phyloP scores from a whole-genome alignment of 2,888 invertebrate species.

The Agonopterix subpropinquella region DNA sequence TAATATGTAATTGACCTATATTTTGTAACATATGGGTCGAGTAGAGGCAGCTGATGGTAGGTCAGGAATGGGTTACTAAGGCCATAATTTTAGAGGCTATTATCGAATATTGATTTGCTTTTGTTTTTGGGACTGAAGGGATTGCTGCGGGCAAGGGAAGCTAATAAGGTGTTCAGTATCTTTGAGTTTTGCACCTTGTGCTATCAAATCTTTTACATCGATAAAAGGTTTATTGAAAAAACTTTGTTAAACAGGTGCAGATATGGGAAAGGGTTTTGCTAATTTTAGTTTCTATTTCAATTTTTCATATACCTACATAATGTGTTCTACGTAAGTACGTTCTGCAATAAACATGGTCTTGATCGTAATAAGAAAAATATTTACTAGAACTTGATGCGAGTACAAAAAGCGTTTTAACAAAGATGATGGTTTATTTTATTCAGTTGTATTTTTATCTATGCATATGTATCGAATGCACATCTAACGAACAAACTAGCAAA shows the following conservation, averaged over 20 bases:
- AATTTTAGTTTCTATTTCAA: slow-evolving; percentile 16
- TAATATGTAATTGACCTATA: slow-evolving; percentile 54
- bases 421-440: slow-evolving; percentile 16
- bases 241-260: slow-evolving; percentile 45
- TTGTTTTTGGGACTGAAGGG: slow-evolving; percentile 39
- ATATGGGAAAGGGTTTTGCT: slow-evolving; percentile 24
- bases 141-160: slow-evolving; percentile 42
- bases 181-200: slow-evolving; percentile 66
- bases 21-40: slow-evolving; percentile 59
- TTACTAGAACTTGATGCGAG: too few relatives aligned
- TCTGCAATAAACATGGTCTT: too few relatives aligned
- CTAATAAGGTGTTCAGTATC: slow-evolving; percentile 59
- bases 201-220: slow-evolving; percentile 44
- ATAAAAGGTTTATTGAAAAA: slow-evolving; percentile 48
- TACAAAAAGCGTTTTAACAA: not conserved
- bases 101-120: slow-evolving; percentile 60
- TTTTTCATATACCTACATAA: slow-evolving; percentile 9
- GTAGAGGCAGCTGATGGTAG: slow-evolving; percentile 59
- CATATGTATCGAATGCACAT: slow-evolving; percentile 18
- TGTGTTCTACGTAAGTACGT: too few relatives aligned
- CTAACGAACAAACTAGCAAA: slow-evolving; percentile 26
- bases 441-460: slow-evolving; percentile 2
- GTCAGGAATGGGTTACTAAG: slow-evolving; percentile 55
- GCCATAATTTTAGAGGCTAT: slow-evolving; percentile 56
- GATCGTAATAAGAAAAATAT: too few relatives aligned